These are phyloP conservation scores for Drosophila repletoides DNA, from an alignment of 1,140 invertebrate genomes.

Conservation along the genomic window DNA sequence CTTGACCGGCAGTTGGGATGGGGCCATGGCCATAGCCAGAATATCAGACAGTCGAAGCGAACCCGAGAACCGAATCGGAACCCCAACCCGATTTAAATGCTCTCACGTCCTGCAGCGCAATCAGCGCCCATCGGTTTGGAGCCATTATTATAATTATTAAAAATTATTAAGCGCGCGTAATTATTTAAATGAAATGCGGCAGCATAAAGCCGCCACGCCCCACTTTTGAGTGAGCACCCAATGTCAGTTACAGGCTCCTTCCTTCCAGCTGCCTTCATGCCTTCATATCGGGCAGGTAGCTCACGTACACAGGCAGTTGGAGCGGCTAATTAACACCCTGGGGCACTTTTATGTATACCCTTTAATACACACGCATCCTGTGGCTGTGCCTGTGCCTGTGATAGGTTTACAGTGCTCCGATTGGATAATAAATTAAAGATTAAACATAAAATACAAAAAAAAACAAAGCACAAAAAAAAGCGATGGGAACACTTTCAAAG, in stretches of 20 bases:
- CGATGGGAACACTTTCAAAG: too few species aligned
- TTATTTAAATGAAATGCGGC: conserved; percentile 77
- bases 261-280: conserved; percentile 1
- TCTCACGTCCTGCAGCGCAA: conserved; percentile 62
- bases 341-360: conserved; percentile 37
- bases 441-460: conserved; percentile 10
- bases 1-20: conserved; percentile 60
- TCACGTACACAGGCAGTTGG: conserved; percentile 40
- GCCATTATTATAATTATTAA: conserved; percentile 80
- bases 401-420: conserved; percentile 8
- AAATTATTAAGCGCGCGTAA: conserved; percentile 79
- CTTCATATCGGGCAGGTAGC: conserved; percentile 15
- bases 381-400: too few species aligned
- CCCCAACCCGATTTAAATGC: conserved; percentile 53
- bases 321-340: conserved; percentile 66
- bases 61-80: neutral
- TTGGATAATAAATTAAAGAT: conserved; percentile 17
- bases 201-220: conserved; percentile 32
- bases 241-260: conserved; percentile 13
- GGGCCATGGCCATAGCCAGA: conserved; percentile 54
- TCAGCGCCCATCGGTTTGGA: conserved; percentile 65
- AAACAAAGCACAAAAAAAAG: neutral
- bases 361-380: neutral
- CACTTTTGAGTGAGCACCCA: conserved; percentile 32
- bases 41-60: conserved; percentile 4